Evolutionary conservation across 2,888 invertebrate species (phyloP).

Genomic region (Imbricaverruca yamaguchii): DNA sequence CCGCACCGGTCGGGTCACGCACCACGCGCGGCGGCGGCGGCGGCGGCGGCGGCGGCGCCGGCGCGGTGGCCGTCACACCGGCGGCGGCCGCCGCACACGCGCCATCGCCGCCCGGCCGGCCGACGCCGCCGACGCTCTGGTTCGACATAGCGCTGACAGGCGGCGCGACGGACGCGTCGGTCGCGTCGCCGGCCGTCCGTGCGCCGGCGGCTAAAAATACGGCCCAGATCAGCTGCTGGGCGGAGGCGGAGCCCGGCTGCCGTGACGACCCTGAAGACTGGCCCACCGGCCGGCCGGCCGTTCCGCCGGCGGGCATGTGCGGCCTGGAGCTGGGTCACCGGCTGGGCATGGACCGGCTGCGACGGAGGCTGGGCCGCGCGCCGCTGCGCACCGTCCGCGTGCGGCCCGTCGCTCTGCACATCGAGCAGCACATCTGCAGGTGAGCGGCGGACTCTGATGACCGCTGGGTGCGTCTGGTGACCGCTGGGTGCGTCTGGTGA

Average conservation of each 20-base stretch:
- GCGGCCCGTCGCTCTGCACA: not conserved
- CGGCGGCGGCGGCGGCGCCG: not conserved
- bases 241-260: not conserved
- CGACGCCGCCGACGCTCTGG: not conserved
- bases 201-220: conserved; percentile 9
- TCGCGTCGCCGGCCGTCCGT: not conserved
- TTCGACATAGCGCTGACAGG: conserved; percentile 20
- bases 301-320: not conserved
- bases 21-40: not conserved
- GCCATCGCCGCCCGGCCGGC: not conserved
- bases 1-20: not conserved
- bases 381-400: not conserved
- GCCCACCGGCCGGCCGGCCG: not conserved
- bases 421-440: not conserved
- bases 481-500: too few relatives aligned
- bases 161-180: not conserved
- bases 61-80: not conserved
- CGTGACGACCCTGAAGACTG: not conserved
- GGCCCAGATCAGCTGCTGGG: not conserved
- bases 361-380: not conserved
- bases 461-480: too few relatives aligned
- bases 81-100: not conserved
- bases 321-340: not conserved
- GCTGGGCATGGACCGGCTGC: conserved; percentile 5
- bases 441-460: not conserved